Evolutionary conservation across 2,797 vertebrate genomes (phyloP).

Genomic region (Propithecus deckenii): DNA sequence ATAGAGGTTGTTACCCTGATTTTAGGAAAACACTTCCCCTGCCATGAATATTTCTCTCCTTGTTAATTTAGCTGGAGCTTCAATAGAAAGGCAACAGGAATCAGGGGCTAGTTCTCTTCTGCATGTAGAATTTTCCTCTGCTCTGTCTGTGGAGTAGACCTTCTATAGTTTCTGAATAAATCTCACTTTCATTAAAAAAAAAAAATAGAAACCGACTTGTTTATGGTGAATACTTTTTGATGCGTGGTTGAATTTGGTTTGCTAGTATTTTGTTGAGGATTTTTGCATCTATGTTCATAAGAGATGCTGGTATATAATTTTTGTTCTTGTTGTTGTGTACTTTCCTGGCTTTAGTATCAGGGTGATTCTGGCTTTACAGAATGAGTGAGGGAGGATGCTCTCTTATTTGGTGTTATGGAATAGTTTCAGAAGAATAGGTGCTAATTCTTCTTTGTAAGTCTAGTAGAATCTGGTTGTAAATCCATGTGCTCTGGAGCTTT

Average conservation of each 20-base stretch:
- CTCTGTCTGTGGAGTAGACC: no score
- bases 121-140: no score
- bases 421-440: background rate
- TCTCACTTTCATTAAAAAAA: no score
- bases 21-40: no score
- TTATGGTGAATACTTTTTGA: background rate
- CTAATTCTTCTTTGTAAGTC: background rate
- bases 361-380: background rate
- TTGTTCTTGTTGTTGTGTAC: background rate
- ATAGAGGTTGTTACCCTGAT: no score
- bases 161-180: no score
- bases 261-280: background rate
- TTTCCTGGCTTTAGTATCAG: background rate
- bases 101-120: no score
- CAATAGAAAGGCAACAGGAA: no score
- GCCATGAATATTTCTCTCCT: no score
- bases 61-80: no score
- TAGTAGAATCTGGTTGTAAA: background rate
- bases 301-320: background rate
- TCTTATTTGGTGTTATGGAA: background rate
- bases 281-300: background rate
- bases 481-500: background rate
- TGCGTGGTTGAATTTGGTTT: background rate
- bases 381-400: background rate
- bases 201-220: background rate